Evolutionary conservation across 2,888 invertebrate genomes (phyloP).

Genomic region (Conops quadrifasciatus): DNA sequence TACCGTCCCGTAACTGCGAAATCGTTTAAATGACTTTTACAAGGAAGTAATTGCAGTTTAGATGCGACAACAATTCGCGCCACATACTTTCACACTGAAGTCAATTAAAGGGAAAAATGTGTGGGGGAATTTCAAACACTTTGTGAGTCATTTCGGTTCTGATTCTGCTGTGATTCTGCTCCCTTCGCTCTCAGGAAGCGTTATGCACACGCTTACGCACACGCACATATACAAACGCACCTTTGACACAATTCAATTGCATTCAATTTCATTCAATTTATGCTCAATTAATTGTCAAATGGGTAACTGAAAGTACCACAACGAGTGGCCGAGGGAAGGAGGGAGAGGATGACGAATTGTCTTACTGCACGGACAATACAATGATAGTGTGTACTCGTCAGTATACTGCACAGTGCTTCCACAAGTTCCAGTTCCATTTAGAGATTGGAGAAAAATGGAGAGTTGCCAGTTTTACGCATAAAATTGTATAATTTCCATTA

Average conservation of each 20-base stretch:
- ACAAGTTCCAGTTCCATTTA: too few relatives aligned
- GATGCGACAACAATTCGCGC: neutral
- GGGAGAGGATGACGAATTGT: neutral
- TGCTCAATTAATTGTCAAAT: constrained; percentile 16
- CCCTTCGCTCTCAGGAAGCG: neutral
- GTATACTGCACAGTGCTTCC: too few relatives aligned
- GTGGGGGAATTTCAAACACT: neutral
- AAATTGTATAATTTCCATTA: too few relatives aligned
- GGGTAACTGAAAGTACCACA: neutral
- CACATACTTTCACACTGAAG: neutral
- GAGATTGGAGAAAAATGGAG: too few relatives aligned
- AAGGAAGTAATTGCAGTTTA: neutral
- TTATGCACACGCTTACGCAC: neutral
- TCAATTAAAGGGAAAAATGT: neutral
- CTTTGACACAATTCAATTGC: constrained; percentile 54
- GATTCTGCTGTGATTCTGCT: neutral
- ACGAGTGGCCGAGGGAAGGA: neutral
- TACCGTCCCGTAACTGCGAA: too few relatives aligned
- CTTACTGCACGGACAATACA: too few relatives aligned
- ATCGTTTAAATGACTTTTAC: neutral
- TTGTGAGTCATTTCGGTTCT: constrained; percentile 1
- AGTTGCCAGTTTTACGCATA: too few relatives aligned
- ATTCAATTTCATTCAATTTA: constrained; percentile 36
- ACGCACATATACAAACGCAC: constrained; percentile 43
- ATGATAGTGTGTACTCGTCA: too few relatives aligned